Evolutionary conservation across 1,140 invertebrate genomes (phyloP).

Genomic region (Drosophila sucinea): DNA sequence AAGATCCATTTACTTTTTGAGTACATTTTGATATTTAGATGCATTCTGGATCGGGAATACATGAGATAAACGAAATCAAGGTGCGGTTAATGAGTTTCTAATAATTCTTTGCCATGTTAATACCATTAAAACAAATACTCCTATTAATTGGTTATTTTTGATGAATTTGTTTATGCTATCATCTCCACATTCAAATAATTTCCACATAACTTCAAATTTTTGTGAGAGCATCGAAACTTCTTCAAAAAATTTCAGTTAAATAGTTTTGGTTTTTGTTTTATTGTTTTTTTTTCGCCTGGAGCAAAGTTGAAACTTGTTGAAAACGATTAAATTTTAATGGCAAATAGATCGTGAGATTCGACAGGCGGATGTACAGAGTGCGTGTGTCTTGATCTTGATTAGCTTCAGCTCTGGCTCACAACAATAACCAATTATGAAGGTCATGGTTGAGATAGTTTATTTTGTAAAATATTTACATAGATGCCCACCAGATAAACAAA

Average conservation of each 20-base stretch:
- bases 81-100: too few species aligned
- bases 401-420: conserved; percentile 23
- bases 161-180: too few species aligned
- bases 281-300: conserved; percentile 13
- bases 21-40: not conserved
- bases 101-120: too few species aligned
- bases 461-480: conserved; percentile 60
- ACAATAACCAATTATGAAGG: conserved; percentile 46
- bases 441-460: conserved; percentile 47
- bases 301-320: conserved; percentile 27
- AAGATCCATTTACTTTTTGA: not conserved
- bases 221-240: not conserved
- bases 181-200: too few species aligned
- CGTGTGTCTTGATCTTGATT: conserved; percentile 51
- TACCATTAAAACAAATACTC: too few species aligned
- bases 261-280: conserved; percentile 6
- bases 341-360: conserved; percentile 38
- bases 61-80: too few species aligned
- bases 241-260: not conserved
- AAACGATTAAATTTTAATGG: conserved; percentile 32
- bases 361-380: conserved; percentile 32
- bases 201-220: too few species aligned
- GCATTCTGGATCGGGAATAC: too few species aligned
- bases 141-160: too few species aligned
- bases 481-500: conserved; percentile 7